Percentiles rank a stretch among this genome's conserved stretches.
Evolutionary conservation across 2,113 vertebrate species (phyloP).

Genomic region (pig (Sus scrofa)): DNA sequence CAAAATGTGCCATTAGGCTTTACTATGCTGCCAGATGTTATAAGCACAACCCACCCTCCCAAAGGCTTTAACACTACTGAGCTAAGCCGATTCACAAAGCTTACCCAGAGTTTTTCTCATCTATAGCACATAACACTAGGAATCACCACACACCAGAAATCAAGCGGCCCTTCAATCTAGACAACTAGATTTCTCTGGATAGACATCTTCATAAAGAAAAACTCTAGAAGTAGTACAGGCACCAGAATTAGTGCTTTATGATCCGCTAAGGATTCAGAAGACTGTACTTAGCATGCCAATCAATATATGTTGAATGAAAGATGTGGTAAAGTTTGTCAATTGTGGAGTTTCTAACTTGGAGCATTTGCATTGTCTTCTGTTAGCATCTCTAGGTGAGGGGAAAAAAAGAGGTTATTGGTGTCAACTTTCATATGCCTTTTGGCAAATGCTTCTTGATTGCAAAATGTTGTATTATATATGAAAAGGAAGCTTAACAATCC

Average conservation of each 20-base stretch:
- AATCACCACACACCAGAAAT: background rate
- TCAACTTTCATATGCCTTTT: background rate
- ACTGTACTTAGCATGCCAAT: background rate
- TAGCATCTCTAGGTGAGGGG: background rate
- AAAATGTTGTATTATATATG: background rate
- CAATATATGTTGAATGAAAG: background rate
- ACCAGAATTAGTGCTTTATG: background rate
- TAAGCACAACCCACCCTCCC: background rate
- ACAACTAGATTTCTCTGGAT: conserved; percentile 8
- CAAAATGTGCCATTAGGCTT: background rate
- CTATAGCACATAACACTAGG: background rate
- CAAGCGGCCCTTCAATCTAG: background rate
- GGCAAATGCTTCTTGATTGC: background rate
- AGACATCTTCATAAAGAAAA: background rate
- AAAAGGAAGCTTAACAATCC: background rate
- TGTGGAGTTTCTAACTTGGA: conserved; percentile 24
- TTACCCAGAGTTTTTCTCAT: background rate
- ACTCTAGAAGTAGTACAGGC: background rate
- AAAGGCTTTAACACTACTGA: background rate
- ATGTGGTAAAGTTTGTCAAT: background rate
- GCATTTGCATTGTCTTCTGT: background rate
- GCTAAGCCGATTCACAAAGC: background rate
- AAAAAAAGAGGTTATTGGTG: background rate
- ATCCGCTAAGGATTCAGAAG: conserved; percentile 14
- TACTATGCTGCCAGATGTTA: background rate